Percentiles rank a stretch among this genome's conserved stretches.
phyloP scores from a whole-genome alignment of 92 coral and sea anemone genomes.

The Virgularia gustaviana region DNA sequence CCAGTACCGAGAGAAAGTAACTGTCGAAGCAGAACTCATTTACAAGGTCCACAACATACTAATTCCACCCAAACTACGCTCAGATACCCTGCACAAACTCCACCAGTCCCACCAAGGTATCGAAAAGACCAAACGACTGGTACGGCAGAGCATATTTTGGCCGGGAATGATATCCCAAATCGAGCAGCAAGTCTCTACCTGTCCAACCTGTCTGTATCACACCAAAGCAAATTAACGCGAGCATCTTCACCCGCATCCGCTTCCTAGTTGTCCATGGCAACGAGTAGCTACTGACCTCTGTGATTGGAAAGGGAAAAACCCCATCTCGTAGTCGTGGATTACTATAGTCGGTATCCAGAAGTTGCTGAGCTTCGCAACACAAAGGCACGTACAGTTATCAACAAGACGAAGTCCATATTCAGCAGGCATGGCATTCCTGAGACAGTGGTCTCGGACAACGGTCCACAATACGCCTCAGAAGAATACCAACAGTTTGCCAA shows the following conservation, averaged over 20 bases:
- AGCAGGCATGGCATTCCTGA: slow-evolving; percentile 29
- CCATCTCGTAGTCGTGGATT: slow-evolving; percentile 25
- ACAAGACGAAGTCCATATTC: slow-evolving; percentile 24
- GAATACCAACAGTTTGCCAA: no score
- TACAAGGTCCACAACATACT: slow-evolving; percentile 26
- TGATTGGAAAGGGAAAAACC: slow-evolving; percentile 30
- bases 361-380: slow-evolving; percentile 27
- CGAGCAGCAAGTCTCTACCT: slow-evolving; percentile 38
- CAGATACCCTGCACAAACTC: slow-evolving; percentile 51
- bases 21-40: not conserved
- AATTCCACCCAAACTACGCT: slow-evolving; percentile 21
- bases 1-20: slow-evolving; percentile 1
- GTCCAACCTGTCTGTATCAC: slow-evolving; percentile 47
- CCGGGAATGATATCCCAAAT: slow-evolving; percentile 54
- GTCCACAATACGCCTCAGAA: slow-evolving; percentile 37
- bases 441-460: slow-evolving; percentile 31
- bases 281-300: slow-evolving; percentile 37
- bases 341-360: slow-evolving; percentile 26
- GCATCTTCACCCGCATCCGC: slow-evolving; percentile 46
- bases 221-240: slow-evolving; percentile 42
- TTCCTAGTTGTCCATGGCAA: slow-evolving; percentile 49
- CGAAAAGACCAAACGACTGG: slow-evolving; percentile 52
- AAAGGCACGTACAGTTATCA: not conserved
- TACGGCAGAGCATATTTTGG: slow-evolving; percentile 53
- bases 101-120: slow-evolving; percentile 62